Evolutionary conservation across 2,113 vertebrate species (phyloP).

Genomic region (Cyprinus carpio): DNA sequence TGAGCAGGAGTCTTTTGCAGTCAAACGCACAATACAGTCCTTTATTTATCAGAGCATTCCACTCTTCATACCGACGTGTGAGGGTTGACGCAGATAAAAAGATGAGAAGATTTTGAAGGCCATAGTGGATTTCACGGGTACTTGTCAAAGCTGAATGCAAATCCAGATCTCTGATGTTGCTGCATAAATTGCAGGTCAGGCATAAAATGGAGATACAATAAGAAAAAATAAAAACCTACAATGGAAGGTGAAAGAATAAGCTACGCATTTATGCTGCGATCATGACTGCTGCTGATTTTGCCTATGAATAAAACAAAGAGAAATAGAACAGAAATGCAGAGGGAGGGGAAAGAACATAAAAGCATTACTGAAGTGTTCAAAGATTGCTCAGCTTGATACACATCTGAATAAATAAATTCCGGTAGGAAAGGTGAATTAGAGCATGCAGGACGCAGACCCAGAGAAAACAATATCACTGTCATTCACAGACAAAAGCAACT

Average conservation of each 20-base stretch:
- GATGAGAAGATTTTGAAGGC: conserved; percentile 1
- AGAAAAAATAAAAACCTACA: background rate
- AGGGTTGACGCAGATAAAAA: conserved; percentile 2
- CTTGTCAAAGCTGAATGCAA: conserved; percentile 29
- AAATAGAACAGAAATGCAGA: conserved; percentile 8
- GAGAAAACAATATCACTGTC: conserved; percentile 37
- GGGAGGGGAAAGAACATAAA: background rate
- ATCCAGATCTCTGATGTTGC: conserved; percentile 16
- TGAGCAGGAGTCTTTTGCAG: background rate
- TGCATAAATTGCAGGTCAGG: conserved; percentile 17
- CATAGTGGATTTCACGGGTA: conserved; percentile 19
- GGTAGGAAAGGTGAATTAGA: conserved; percentile 8
- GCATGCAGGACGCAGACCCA: background rate
- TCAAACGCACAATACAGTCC: background rate
- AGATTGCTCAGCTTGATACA: conserved; percentile 26
- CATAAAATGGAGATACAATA: background rate
- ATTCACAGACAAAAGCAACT: background rate
- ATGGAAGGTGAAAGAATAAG: conserved; percentile 18
- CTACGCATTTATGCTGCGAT: conserved; percentile 2
- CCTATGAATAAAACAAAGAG: conserved; percentile 28
- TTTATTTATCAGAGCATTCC: background rate
- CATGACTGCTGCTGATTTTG: conserved; percentile 18
- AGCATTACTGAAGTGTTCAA: conserved; percentile 3
- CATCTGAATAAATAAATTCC: conserved; percentile 35
- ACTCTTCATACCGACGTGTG: background rate